phyloP scores from a whole-genome alignment of 2,797 vertebrate species.

The Lateolabrax maculatus region DNA sequence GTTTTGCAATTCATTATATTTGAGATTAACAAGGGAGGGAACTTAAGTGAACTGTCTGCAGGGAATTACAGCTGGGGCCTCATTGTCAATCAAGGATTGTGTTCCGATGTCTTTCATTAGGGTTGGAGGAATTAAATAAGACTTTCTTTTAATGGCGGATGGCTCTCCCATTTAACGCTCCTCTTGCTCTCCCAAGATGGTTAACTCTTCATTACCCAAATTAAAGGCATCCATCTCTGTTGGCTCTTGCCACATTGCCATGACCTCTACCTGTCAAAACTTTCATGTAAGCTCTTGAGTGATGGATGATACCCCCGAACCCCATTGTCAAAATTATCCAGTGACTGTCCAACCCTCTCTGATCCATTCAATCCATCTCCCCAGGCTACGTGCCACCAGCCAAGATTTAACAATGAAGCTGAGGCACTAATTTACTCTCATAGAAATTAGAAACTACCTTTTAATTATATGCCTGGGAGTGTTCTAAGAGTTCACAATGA shows the following conservation, averaged over 20 bases:
- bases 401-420: constrained; percentile 79
- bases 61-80: constrained; percentile 85
- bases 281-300: constrained; percentile 84
- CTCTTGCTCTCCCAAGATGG: constrained; percentile 85
- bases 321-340: constrained; percentile 86
- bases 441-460: constrained; percentile 86
- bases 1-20: constrained; percentile 91
- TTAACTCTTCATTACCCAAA: constrained; percentile 91
- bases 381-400: constrained; percentile 82
- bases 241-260: constrained; percentile 83
- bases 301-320: constrained; percentile 85
- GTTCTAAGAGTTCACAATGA: constrained; percentile 76
- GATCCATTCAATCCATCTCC: constrained; percentile 85
- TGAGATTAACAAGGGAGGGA: constrained; percentile 89
- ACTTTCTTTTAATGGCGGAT: constrained; percentile 81
- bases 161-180: constrained; percentile 82
- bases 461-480: constrained; percentile 86
- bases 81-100: constrained; percentile 88
- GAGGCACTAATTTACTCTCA: constrained; percentile 82
- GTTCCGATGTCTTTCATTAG: constrained; percentile 87
- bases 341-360: constrained; percentile 81
- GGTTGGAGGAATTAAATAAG: constrained; percentile 87
- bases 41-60: constrained; percentile 86
- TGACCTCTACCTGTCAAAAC: constrained; percentile 90
- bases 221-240: constrained; percentile 89